phyloP scores from a whole-genome alignment of 2,888 invertebrate species.

The Dryocosmus kuriphilus region DNA sequence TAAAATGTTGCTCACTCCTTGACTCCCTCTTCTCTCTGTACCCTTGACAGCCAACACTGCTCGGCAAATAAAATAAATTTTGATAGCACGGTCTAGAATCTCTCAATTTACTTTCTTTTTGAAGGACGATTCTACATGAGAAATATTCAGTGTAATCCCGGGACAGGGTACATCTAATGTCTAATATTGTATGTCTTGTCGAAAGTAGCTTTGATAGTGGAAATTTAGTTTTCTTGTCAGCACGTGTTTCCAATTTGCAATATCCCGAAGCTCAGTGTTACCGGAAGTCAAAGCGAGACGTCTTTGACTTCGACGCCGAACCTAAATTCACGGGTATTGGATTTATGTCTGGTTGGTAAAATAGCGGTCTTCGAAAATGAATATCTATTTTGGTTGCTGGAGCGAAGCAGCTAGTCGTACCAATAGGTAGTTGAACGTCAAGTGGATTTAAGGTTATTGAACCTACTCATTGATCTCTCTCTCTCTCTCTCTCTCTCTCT shows the following conservation, averaged over 20 bases:
- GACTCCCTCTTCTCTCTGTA: not conserved
- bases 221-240: conserved; percentile 24
- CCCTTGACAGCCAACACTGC: not conserved
- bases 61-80: not conserved
- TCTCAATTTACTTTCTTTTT: not conserved
- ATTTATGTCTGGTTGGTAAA: conserved; percentile 38
- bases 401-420: conserved; percentile 66
- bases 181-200: not conserved
- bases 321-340: conserved; percentile 37
- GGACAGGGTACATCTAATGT: not conserved
- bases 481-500: conserved; percentile 38
- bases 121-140: not conserved
- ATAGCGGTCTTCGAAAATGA: conserved; percentile 49
- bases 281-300: conserved; percentile 40
- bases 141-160: not conserved
- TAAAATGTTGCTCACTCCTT: not conserved
- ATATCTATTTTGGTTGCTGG: conserved; percentile 72
- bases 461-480: conserved; percentile 73
- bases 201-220: conserved; percentile 7
- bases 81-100: not conserved
- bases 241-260: conserved; percentile 31
- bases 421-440: conserved; percentile 65
- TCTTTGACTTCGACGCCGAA: conserved; percentile 32
- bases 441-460: conserved; percentile 76
- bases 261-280: conserved; percentile 37